phyloP scores from a whole-genome alignment of 2,797 vertebrate genomes.

The Argyrosomus regius region DNA sequence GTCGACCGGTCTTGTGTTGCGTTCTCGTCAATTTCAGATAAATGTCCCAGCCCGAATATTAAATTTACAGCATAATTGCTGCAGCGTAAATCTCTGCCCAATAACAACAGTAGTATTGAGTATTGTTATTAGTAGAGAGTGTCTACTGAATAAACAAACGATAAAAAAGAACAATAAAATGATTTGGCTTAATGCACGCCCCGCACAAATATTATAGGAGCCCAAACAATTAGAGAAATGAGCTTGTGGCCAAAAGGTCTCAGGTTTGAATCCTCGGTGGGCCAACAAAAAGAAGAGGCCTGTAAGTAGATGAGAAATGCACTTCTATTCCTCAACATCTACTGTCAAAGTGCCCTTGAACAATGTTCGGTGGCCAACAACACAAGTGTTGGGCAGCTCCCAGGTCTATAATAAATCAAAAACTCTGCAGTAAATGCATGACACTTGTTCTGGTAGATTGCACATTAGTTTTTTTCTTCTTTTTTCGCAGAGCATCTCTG shows the following conservation, averaged over 20 bases:
- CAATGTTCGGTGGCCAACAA: constrained; percentile 79
- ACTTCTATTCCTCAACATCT: constrained; percentile 72
- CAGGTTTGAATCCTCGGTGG: constrained; percentile 61
- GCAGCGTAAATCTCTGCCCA: constrained; percentile 46
- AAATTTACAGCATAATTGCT: constrained; percentile 39
- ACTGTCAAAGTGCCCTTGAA: constrained; percentile 81
- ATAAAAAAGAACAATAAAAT: constrained; percentile 60
- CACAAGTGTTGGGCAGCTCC: constrained; percentile 78
- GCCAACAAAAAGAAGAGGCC: constrained; percentile 48
- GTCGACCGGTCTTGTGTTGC: neutral
- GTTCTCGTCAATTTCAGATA: constrained; percentile 37
- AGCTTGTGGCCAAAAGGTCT: constrained; percentile 63
- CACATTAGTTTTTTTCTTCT: constrained; percentile 64
- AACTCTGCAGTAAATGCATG: constrained; percentile 78
- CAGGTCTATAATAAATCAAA: constrained; percentile 81
- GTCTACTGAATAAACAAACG: constrained; percentile 64
- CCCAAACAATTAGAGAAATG: constrained; percentile 73
- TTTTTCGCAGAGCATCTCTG: constrained; percentile 42
- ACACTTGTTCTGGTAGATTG: constrained; percentile 76
- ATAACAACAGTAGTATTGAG: constrained; percentile 30
- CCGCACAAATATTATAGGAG: constrained; percentile 56
- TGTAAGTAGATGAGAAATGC: constrained; percentile 74
- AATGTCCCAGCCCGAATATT: constrained; percentile 13
- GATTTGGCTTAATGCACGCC: constrained; percentile 64
- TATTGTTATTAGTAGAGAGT: constrained; percentile 49